Percentiles rank a stretch among this genome's conserved stretches.
Conservation (phyloP, 1,140 invertebrate genomes). For the Eubasilissa regina region DNA sequence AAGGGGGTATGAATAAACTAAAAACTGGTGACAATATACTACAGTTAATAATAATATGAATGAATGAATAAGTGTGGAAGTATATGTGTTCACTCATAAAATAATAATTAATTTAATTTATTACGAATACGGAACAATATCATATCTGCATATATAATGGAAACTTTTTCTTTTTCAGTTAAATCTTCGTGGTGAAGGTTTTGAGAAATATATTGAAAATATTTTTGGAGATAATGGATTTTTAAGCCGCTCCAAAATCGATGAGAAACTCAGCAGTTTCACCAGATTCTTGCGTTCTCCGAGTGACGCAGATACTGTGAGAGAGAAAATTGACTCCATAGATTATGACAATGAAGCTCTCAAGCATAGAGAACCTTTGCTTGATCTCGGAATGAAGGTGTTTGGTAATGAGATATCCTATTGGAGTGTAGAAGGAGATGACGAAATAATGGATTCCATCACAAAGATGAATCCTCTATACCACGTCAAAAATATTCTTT, state of each 20-base stretch:
- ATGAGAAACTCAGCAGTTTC: conserved; percentile 73
- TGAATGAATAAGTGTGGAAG: too few relatives aligned
- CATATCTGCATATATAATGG: conserved; percentile 7
- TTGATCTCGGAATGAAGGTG: conserved; percentile 69
- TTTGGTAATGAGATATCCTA: conserved; percentile 88
- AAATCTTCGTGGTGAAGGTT: conserved; percentile 85
- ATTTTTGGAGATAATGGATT: conserved; percentile 85
- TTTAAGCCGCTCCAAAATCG: conserved; percentile 76
- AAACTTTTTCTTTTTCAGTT: conserved; percentile 70
- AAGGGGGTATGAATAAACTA: too few relatives aligned
- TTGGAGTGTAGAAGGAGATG: conserved; percentile 77
- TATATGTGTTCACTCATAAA: too few relatives aligned
- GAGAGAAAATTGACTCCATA: conserved; percentile 73
- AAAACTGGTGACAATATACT: too few relatives aligned
- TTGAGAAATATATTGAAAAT: conserved; percentile 87
- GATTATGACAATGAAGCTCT: conserved; percentile 76
- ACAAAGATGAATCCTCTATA: conserved; percentile 78
- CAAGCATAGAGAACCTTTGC: conserved; percentile 67
- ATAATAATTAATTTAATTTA: too few relatives aligned
- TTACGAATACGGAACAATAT: neutral
- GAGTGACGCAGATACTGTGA: conserved; percentile 70
- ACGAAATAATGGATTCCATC: conserved; percentile 77
- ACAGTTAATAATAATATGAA: too few relatives aligned
- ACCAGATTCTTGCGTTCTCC: conserved; percentile 72
- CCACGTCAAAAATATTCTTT: conserved; percentile 80